Evolutionary conservation across 2,797 vertebrate species (phyloP).

Genomic region (Darevskia mixta): DNA sequence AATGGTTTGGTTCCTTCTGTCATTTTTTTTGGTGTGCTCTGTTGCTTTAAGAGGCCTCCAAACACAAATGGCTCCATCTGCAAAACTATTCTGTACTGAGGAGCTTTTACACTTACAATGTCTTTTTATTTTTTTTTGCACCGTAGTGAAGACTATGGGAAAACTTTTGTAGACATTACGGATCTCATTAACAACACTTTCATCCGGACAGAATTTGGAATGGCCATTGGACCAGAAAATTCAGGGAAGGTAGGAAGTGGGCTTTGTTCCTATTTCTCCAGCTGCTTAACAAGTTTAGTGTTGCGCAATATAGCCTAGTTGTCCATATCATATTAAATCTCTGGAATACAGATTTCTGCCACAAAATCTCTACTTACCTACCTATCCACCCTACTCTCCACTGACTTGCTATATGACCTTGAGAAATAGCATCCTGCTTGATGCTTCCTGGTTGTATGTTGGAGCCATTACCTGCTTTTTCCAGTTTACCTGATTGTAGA

Average conservation of each 20-base stretch:
- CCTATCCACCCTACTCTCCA: background rate
- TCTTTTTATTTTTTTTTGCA: constrained; percentile 9
- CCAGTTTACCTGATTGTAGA: background rate
- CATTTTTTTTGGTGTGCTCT: background rate
- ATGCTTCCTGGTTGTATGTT: background rate
- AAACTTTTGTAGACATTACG: constrained; percentile 91
- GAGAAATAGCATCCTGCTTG: background rate
- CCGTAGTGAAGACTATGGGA: constrained; percentile 92
- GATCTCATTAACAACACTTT: constrained; percentile 92
- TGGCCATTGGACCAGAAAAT: constrained; percentile 91
- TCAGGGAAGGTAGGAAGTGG: constrained; percentile 88
- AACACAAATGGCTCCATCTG: background rate
- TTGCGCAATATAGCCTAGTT: background rate
- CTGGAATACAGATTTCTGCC: background rate
- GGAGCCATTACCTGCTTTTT: background rate
- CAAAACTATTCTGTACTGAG: background rate
- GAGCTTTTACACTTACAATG: constrained; percentile 8
- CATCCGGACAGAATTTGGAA: constrained; percentile 92
- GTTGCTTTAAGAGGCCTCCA: background rate
- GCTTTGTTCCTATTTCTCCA: constrained; percentile 1
- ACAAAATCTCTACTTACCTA: too few species aligned
- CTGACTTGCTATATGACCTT: background rate
- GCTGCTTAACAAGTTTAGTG: background rate
- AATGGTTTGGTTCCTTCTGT: background rate
- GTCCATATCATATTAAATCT: background rate